phyloP scores from a whole-genome alignment of 2,888 invertebrate species.

The Cloeon dipterum region DNA sequence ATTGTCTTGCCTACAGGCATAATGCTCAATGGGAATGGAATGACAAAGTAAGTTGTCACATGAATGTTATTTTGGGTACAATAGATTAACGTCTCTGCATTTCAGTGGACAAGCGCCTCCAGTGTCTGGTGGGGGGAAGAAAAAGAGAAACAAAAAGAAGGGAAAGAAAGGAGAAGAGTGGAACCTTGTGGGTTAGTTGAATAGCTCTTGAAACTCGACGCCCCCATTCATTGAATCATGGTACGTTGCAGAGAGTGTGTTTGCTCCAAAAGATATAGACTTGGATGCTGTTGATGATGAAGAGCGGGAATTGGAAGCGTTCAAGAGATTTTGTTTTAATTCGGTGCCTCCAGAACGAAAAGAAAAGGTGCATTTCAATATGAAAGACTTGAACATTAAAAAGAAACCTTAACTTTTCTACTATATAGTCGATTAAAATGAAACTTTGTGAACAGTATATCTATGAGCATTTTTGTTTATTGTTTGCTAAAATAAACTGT shows the following conservation, averaged over 20 bases:
- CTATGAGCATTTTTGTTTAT: too few species aligned
- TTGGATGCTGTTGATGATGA: slow-evolving; percentile 56
- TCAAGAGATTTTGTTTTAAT: slow-evolving; percentile 68
- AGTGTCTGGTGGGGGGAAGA: slow-evolving; percentile 10
- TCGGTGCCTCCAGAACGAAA: slow-evolving; percentile 55
- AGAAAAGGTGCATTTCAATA: slow-evolving; percentile 54
- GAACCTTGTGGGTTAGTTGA: slow-evolving; percentile 9
- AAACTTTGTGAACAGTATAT: too few species aligned
- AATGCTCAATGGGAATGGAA: too few species aligned
- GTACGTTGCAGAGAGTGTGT: slow-evolving; percentile 42
- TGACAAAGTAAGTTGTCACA: too few species aligned
- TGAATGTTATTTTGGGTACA: too few species aligned
- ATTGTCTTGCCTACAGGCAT: too few species aligned
- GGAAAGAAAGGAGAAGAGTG: slow-evolving; percentile 11
- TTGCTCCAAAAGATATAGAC: slow-evolving; percentile 56
- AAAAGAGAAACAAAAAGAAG: slow-evolving; percentile 11
- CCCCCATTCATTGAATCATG: slow-evolving; percentile 6
- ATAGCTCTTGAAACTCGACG: background rate
- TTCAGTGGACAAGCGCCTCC: slow-evolving; percentile 2
- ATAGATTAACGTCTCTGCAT: too few species aligned
- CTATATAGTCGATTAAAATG: background rate
- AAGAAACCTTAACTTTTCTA: slow-evolving; percentile 31
- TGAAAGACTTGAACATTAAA: slow-evolving; percentile 50
- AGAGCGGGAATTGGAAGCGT: slow-evolving; percentile 62
- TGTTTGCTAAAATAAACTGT: too few species aligned